A percentile compares a stretch with the other conserved stretches of the same genome.
phyloP scores from a whole-genome alignment of 2,113 vertebrate genomes.

The Glaucidium brasilianum region DNA sequence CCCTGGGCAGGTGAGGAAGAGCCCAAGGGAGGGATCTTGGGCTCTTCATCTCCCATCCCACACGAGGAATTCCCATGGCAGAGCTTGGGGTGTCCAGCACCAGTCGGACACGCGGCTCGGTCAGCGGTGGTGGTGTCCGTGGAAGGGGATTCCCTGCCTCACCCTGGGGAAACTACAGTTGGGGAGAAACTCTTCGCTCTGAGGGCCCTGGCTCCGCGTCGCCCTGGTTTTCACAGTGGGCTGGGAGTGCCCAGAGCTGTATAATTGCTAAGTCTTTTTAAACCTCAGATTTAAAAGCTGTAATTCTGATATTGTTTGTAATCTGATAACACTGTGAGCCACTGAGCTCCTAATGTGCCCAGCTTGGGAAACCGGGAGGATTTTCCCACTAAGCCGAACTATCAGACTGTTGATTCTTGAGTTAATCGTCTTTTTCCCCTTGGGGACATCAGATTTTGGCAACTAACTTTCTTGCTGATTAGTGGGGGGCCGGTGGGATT shows the following conservation, averaged over 20 bases:
- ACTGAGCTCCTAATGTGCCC: constrained; percentile 36
- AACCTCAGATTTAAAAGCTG: constrained; percentile 48
- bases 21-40: background rate
- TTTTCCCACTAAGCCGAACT: constrained; percentile 49
- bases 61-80: accelerated
- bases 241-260: background rate
- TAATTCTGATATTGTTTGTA: constrained; percentile 62
- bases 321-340: constrained; percentile 45
- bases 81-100: accelerated
- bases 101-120: background rate
- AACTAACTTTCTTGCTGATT: background rate
- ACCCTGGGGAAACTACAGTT: accelerated
- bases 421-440: background rate
- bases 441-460: background rate
- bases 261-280: constrained; percentile 35
- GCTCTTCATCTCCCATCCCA: background rate
- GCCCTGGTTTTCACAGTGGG: background rate
- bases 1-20: background rate
- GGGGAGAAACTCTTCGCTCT: background rate
- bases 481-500: background rate
- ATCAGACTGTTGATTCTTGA: background rate
- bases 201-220: background rate
- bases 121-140: background rate
- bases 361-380: background rate
- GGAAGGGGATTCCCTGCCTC: background rate